phyloP scores from a whole-genome alignment of 2,888 invertebrate species.

The Drosophila incognita region DNA sequence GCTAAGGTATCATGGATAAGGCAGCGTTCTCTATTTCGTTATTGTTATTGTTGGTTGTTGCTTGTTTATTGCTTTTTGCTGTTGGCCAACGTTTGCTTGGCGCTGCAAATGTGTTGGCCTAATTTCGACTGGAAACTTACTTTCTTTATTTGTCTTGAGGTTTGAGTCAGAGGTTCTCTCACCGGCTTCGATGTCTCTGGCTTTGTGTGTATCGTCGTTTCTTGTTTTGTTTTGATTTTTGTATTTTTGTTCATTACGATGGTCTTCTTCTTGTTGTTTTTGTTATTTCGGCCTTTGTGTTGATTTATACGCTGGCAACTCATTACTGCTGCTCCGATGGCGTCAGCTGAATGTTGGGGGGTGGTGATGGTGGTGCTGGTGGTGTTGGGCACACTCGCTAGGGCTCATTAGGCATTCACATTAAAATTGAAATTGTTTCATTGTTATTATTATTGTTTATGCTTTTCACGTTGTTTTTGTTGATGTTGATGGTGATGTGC shows the following conservation, averaged over 20 bases:
- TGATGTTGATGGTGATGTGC: conserved; percentile 2
- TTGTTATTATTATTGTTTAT: conserved; percentile 47
- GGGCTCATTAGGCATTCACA: conserved; percentile 33
- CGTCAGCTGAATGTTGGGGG: not conserved
- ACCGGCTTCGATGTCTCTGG: conserved; percentile 31
- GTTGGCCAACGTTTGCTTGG: conserved; percentile 36
- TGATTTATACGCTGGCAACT: conserved; percentile 34
- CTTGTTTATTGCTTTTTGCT: not conserved
- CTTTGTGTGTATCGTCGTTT: conserved; percentile 8
- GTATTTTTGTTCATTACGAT: conserved; percentile 21
- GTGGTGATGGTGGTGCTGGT: not conserved
- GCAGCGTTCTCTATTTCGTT: conserved; percentile 16
- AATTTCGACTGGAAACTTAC: conserved; percentile 65
- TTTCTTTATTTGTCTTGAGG: conserved; percentile 57
- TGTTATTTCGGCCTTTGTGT: conserved; percentile 15
- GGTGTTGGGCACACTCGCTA: conserved; percentile 8
- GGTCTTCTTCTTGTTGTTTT: conserved; percentile 17
- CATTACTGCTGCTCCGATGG: conserved; percentile 35
- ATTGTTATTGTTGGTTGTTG: conserved; percentile 17
- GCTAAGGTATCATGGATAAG: conserved; percentile 36
- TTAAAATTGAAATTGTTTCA: conserved; percentile 37
- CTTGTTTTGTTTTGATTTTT: conserved; percentile 33
- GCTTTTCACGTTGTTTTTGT: conserved; percentile 11
- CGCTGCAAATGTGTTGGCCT: conserved; percentile 59
- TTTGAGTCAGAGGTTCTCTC: conserved; percentile 38